Evolutionary conservation across 1,140 invertebrate genomes (phyloP).

Genomic region (Achatina immaculata): DNA sequence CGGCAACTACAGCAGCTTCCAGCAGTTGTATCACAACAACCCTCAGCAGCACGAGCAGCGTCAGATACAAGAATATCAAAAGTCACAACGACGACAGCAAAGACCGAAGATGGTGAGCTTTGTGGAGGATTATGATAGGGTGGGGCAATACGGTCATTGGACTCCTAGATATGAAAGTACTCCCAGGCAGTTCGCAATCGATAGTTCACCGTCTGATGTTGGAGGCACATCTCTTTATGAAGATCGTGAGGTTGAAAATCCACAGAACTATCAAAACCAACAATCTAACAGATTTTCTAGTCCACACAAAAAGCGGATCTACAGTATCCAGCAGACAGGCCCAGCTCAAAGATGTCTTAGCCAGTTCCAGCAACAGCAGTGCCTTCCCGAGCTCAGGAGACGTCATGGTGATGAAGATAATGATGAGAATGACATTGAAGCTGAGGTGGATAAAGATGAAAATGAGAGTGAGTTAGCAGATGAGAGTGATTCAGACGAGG

Average conservation of each 20-base stretch:
- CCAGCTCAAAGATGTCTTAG: neutral
- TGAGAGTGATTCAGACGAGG: conserved; percentile 1
- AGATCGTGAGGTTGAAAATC: neutral
- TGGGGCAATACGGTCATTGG: neutral
- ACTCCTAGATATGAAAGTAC: neutral
- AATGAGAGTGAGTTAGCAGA: neutral
- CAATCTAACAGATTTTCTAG: neutral
- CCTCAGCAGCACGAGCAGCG: neutral
- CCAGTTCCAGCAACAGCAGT: neutral
- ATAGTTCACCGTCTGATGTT: neutral
- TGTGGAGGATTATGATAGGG: conserved; percentile 19
- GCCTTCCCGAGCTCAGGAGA: neutral
- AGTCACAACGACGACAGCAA: neutral
- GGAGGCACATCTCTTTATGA: neutral
- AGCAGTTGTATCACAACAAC: neutral
- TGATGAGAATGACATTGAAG: conserved; percentile 7
- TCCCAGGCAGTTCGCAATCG: neutral
- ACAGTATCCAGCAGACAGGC: neutral
- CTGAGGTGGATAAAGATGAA: conserved; percentile 24
- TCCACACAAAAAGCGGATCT: neutral
- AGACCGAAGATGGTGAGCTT: conserved; percentile 2
- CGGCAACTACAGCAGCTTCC: neutral
- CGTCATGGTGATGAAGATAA: conserved; percentile 8
- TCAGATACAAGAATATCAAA: neutral
- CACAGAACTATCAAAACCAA: neutral